Base-by-base conservation (phyloP, 2,113 vertebrate genomes). In the Dicrurus megarhynchus region DNA sequence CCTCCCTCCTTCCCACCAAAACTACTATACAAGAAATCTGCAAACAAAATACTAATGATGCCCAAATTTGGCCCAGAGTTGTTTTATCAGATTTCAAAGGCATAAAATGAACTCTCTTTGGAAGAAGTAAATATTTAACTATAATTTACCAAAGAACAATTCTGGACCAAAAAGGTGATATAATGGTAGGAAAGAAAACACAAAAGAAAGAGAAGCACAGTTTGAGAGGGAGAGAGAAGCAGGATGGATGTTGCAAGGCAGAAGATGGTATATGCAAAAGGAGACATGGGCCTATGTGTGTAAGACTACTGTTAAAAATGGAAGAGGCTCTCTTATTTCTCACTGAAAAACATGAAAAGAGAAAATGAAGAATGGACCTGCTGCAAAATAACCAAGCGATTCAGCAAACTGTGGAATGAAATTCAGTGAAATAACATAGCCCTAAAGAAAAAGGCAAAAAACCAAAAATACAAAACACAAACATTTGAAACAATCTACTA, bases 41-140 rank as follows among this genome's bases (percentile, higher is more conserved):
- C 65, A 87, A 97, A 96, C 84, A 85, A 94, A 95, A 97, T 96
- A 95, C 92, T 85, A 87, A 94, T 92, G 69, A 95, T 95, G 86
- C 90, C 92, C 94, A 91, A 90, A 95, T 98, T 98, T 98, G 98
- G 98, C 95, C 97, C 98, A 98, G 97, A 97, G 81, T 98, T 97
- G 96, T 94, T 97, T 93, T 32, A 87, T 26, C 70, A 86, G 39
- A 81, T 97, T 97, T 86, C 75, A 90, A 83, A 95, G 50, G 50
- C 47, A 95, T 23, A 84, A 74, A 68, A 83, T 60, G n/a, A 87
- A 70, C 35, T 71, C 16, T 92, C 44, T 84, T 89, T 64, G 17
- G 32, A 95, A 97, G 19, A 94, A 90, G 50, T 33, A 84, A 92
- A 71, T 94, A 47, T 95, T 97, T 96, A 93, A 46, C 74, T 93